phyloP scores from a whole-genome alignment of 2,797 vertebrate genomes.

The Sebastes vulpes region DNA sequence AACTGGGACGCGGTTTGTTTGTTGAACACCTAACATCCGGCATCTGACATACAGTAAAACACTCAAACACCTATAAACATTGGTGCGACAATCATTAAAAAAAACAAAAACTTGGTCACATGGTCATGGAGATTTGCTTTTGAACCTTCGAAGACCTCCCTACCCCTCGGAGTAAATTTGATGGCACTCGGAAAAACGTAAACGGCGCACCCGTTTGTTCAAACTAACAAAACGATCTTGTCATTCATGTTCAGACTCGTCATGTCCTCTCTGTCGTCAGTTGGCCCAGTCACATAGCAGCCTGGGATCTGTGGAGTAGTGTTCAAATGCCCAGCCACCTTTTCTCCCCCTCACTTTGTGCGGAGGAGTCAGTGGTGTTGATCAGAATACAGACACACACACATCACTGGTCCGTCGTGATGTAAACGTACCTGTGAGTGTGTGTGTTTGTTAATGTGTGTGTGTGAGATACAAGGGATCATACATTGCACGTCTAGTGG shows the following conservation, averaged over 20 bases:
- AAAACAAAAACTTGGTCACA: slow-evolving; percentile 58
- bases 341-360: slow-evolving; percentile 20
- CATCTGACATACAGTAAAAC: slow-evolving; percentile 27
- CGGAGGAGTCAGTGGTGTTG: slow-evolving; percentile 55
- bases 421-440: slow-evolving; percentile 29
- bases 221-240: slow-evolving; percentile 25
- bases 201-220: slow-evolving; percentile 40
- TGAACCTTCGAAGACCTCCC: slow-evolving; percentile 2
- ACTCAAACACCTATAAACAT: slow-evolving; percentile 29
- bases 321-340: slow-evolving; percentile 53
- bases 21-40: slow-evolving; percentile 28
- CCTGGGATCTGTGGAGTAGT: slow-evolving; percentile 64
- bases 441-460: slow-evolving; percentile 1
- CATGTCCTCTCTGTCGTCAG: slow-evolving; percentile 16
- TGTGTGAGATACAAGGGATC: slow-evolving; percentile 36
- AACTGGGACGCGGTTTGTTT: slow-evolving; percentile 31
- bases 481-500: slow-evolving; percentile 75
- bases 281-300: slow-evolving; percentile 50
- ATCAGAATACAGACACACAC: slow-evolving; percentile 51
- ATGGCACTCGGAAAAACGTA: slow-evolving; percentile 72
- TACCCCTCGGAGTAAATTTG: slow-evolving; percentile 13
- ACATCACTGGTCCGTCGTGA: slow-evolving; percentile 20
- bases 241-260: slow-evolving; percentile 20
- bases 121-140: slow-evolving; percentile 32
- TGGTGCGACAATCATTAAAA: slow-evolving; percentile 9